Conservation (phyloP, 2,113 vertebrate genomes). For the Anhinga anhinga region DNA sequence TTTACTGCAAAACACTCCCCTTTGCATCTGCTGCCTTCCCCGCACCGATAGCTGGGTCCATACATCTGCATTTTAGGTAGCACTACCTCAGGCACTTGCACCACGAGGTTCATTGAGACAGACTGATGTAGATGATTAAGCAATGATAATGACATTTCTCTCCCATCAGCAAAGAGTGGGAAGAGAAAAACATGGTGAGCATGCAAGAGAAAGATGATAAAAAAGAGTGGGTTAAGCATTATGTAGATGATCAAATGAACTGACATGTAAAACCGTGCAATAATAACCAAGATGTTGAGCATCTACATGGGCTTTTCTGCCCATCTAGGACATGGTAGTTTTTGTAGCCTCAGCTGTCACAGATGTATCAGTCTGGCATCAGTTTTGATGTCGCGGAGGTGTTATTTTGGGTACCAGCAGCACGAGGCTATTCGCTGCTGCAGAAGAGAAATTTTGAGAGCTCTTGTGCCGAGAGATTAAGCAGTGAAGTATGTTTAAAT, state of each 20-base stretch:
- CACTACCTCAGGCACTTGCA: background rate
- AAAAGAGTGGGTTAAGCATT: background rate
- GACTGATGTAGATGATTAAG: fast-evolving
- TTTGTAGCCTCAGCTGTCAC: background rate
- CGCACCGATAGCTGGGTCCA: background rate
- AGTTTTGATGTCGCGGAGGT: background rate
- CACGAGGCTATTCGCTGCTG: background rate
- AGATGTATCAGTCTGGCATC: background rate
- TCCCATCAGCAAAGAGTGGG: background rate
- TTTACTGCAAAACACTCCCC: background rate
- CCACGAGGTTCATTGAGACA: fast-evolving
- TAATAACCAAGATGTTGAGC: background rate
- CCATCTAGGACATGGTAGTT: background rate
- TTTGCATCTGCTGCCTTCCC: background rate
- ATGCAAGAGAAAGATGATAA: background rate
- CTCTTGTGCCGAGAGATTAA: background rate
- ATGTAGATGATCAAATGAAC: background rate
- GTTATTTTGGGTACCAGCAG: background rate
- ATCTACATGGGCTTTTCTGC: background rate
- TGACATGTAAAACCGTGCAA: background rate
- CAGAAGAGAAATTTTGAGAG: background rate
- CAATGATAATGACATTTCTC: background rate
- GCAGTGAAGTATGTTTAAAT: background rate
- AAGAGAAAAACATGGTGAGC: background rate
- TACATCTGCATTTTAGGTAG: background rate